A percentile compares a stretch with the other conserved stretches of the same genome.
These are phyloP conservation scores for Strigamia maritima DNA, from an alignment of 2,888 invertebrate species.

Conservation along the genomic window DNA sequence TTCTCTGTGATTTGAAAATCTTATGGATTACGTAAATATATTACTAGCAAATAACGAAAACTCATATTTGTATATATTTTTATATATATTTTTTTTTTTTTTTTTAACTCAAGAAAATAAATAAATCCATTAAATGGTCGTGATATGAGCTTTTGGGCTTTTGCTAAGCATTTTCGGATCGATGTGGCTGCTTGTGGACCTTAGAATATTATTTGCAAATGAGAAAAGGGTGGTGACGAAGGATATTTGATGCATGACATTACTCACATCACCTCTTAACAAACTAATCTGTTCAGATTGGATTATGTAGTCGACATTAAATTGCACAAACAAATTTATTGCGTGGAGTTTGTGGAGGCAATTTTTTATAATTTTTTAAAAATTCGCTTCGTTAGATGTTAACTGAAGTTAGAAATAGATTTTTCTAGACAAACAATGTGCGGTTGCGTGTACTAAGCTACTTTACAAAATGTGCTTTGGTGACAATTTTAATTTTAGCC, in stretches of 20 bases:
- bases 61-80: not conserved
- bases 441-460: constrained; percentile 2
- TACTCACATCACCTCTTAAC: not conserved
- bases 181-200: not conserved
- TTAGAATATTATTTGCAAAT: not conserved
- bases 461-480: constrained; percentile 6
- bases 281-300: not conserved
- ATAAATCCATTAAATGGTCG: constrained; percentile 20
- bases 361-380: constrained; percentile 12
- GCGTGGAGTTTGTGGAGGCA: not conserved
- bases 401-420: not conserved
- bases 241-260: not conserved
- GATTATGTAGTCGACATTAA: not conserved
- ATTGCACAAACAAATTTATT: not conserved
- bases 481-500: constrained; percentile 30
- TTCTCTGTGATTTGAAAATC: not conserved
- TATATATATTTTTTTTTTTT: not conserved
- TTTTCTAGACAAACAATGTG: not conserved
- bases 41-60: not conserved
- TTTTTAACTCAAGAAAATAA: not conserved
- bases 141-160: not conserved
- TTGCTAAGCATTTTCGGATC: not conserved
- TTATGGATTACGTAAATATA: not conserved
- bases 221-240: not conserved
- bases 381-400: not conserved